These are phyloP conservation scores for Drosophila testacea DNA, from an alignment of 2,888 invertebrate species.

Conservation along the genomic window DNA sequence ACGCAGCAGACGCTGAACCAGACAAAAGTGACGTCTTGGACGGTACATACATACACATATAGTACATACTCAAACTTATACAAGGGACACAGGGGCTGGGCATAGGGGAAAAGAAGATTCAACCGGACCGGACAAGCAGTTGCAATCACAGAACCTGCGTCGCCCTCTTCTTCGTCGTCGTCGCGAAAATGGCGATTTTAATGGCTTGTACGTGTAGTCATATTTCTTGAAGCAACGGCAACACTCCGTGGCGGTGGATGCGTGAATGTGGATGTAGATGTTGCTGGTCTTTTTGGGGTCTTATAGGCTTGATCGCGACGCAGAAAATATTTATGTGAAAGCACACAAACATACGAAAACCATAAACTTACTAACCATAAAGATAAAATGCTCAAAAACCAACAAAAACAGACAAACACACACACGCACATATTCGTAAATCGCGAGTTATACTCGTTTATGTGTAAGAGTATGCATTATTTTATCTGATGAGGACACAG, in stretches of 20 bases:
- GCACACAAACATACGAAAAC: conserved; percentile 71
- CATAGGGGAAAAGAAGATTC: conserved; percentile 1
- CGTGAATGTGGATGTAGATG: conserved; percentile 12
- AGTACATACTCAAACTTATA: conserved; percentile 2
- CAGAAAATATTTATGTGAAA: conserved; percentile 74
- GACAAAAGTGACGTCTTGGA: conserved; percentile 70
- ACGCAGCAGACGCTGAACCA: conserved; percentile 66
- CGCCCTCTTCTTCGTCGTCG: conserved; percentile 25
- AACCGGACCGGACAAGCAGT: conserved; percentile 48
- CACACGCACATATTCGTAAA: conserved; percentile 28
- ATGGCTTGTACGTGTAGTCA: conserved; percentile 79
- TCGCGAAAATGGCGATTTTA: conserved; percentile 74
- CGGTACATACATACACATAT: neutral
- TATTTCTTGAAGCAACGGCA: conserved; percentile 63
- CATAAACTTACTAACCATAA: conserved; percentile 80
- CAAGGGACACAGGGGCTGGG: conserved; percentile 3
- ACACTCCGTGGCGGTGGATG: conserved; percentile 45
- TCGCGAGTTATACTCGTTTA: conserved; percentile 14
- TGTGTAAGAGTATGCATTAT: conserved; percentile 45
- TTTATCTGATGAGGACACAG: conserved; percentile 68
- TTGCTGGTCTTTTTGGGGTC: conserved; percentile 42
- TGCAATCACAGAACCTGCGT: conserved; percentile 68
- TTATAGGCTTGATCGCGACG: conserved; percentile 51
- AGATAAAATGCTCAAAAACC: conserved; percentile 67
- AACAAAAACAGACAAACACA: conserved; percentile 21